A percentile compares a stretch with the other conserved stretches of the same genome.
Evolutionary conservation across 2,113 vertebrate genomes (phyloP).

Genomic region (Aramus guarauna): DNA sequence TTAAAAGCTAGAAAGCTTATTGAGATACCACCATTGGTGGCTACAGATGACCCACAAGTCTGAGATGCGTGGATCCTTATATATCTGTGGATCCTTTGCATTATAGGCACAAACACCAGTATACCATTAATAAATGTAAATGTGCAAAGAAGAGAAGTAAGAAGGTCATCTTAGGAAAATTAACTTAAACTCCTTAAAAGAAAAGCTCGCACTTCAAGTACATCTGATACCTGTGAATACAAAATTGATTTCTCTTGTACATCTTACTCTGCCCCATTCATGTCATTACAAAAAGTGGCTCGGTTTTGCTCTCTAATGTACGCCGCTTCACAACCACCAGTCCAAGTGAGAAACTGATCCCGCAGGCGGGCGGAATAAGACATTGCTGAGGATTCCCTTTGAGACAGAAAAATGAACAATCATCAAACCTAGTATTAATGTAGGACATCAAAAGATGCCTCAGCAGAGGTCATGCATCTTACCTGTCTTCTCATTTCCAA

Average conservation of each 20-base stretch:
- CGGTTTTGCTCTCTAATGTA: neutral
- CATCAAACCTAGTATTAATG: neutral
- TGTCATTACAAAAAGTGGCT: neutral
- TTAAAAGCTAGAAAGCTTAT: neutral
- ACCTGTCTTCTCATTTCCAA: neutral
- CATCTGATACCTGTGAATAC: neutral
- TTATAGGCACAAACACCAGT: neutral
- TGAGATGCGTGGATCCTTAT: neutral
- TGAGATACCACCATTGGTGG: neutral
- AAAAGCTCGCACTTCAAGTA: neutral
- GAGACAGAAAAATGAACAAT: neutral
- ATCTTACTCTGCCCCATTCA: neutral
- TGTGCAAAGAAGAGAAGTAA: neutral
- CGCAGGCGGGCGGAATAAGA: neutral
- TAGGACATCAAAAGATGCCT: slow-evolving; percentile 17
- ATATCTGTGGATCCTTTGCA: neutral
- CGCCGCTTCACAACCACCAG: neutral
- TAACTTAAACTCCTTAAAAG: neutral
- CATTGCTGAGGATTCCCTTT: neutral
- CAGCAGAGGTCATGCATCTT: neutral
- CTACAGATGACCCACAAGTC: neutral
- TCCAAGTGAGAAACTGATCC: neutral
- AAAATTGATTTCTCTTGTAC: neutral
- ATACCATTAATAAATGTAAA: neutral
- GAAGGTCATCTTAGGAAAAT: neutral